A percentile compares a stretch with the other conserved stretches of the same genome.
These are phyloP conservation scores for Calonectris borealis DNA, from an alignment of 2,113 vertebrate species.

Conservation along the genomic window DNA sequence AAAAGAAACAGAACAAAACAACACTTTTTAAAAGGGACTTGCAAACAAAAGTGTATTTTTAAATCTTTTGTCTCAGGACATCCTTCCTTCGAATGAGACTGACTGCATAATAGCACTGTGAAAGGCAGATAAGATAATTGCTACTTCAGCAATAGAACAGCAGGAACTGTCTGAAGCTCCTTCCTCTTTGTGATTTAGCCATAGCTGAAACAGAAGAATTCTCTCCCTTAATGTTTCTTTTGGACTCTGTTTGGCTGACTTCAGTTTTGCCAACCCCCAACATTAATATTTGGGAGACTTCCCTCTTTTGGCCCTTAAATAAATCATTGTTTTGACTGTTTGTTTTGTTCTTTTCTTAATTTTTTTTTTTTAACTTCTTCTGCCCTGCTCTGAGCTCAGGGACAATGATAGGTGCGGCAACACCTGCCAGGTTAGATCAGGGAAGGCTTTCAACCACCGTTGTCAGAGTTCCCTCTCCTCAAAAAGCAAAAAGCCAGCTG, in stretches of 20 bases:
- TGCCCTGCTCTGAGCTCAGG: neutral
- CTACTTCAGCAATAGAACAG: slow-evolving; percentile 39
- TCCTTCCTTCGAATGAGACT: slow-evolving; percentile 7
- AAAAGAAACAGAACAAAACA: neutral
- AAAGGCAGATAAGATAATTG: slow-evolving; percentile 43
- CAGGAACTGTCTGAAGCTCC: neutral
- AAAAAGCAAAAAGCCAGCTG: neutral
- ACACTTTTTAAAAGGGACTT: neutral
- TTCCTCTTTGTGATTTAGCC: slow-evolving; percentile 23
- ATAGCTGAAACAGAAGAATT: slow-evolving; percentile 23
- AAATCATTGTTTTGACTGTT: neutral
- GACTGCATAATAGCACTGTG: neutral
- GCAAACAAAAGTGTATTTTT: slow-evolving; percentile 8
- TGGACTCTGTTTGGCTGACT: slow-evolving; percentile 41
- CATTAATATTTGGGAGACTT: slow-evolving; percentile 44
- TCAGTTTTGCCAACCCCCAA: neutral
- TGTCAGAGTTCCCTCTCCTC: neutral
- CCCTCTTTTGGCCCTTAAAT: slow-evolving; percentile 7
- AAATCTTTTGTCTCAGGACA: slow-evolving; percentile 11
- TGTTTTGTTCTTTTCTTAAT: neutral
- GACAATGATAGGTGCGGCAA: neutral
- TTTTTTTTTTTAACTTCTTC: neutral
- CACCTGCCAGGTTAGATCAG: neutral
- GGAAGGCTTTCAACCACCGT: neutral
- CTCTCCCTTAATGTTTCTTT: slow-evolving; percentile 45